These are phyloP conservation scores for Strigamia transsilvanica DNA, from an alignment of 2,888 invertebrate genomes.

Conservation along the genomic window DNA sequence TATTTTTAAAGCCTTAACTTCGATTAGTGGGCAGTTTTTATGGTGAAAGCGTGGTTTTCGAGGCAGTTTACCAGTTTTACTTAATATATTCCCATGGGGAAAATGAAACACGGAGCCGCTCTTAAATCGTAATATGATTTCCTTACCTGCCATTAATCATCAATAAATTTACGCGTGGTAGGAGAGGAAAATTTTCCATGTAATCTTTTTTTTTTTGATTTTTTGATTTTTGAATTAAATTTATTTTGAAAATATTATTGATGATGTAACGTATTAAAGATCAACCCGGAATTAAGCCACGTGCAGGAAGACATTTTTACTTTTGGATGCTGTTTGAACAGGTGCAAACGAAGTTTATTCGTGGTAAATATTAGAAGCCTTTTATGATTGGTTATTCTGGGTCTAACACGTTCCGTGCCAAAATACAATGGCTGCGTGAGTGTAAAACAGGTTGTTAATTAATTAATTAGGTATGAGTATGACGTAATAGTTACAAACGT, in stretches of 20 bases:
- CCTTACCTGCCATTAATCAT: background rate
- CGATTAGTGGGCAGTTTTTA: background rate
- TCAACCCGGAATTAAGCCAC: conserved; percentile 2
- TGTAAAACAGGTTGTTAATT: background rate
- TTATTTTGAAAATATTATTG: background rate
- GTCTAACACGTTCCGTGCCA: background rate
- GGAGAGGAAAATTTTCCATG: background rate
- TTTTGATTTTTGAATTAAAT: background rate
- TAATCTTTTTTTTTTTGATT: background rate
- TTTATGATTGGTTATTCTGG: background rate
- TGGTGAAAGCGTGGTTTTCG: background rate
- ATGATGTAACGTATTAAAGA: background rate
- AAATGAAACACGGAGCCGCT: background rate
- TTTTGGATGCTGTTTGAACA: background rate
- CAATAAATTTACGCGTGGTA: background rate
- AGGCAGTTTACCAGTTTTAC: too few species aligned
- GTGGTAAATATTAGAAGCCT: background rate
- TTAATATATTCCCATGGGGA: too few species aligned
- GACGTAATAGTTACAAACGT: too few species aligned
- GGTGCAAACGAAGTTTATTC: background rate
- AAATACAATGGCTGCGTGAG: too few species aligned
- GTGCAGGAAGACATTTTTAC: background rate
- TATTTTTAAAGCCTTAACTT: background rate
- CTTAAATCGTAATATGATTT: conserved; percentile 9
- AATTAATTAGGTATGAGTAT: background rate